Evolutionary conservation across 2,113 vertebrate genomes (phyloP), one percentile per base, ranked within the genome.

Genomic region (Sander lucioperca): DNA sequence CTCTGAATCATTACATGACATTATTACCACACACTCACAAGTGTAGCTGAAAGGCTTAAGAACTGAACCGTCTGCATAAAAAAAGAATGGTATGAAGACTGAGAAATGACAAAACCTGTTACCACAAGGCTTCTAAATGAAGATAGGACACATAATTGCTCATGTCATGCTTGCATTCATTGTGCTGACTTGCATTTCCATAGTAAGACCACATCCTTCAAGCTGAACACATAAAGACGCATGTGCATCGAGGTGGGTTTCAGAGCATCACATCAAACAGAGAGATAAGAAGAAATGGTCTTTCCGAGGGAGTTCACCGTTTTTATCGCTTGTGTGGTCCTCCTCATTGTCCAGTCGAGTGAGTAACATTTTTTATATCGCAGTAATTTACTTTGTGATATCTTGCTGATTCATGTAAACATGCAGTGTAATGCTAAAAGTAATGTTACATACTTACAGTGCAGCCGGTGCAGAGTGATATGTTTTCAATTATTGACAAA

Each of bases 151-250:
- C 30, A 39, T 2, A 1, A 2, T 1, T 15, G 67, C 30, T 77
- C 7, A 25, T 16, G 12, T 23, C 6, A 16, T 59, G 8, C 25
- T 21, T 65, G 19, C 14, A 6, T 58, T 39, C 10, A 19, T 70
- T 59, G 45, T 47, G 56, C 75, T 88, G 78, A 91, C 45, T 78
- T 16, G 11, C 10, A 9, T 88, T 84, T 82, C 68, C 68, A 59
- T 4, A 13, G 19, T 84, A 16, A 65, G 54, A 88, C 84, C 90
- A 91, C 90, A 90, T 94, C 93, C 89, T 91, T 43, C 69, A 36
- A 77, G 19, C 2, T 25, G 0, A 56, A 61, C n/a, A 82, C 18
- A 89, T 87, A 89, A 89, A 85, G 18, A 30, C 14, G 1, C 18
- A 30, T 19, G 25, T 64, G 68, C 74, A 51, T 43, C 3, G 2